A percentile compares a stretch with the other conserved stretches of the same genome.
phyloP scores from a whole-genome alignment of 2,113 vertebrate genomes.

The Grus americana region DNA sequence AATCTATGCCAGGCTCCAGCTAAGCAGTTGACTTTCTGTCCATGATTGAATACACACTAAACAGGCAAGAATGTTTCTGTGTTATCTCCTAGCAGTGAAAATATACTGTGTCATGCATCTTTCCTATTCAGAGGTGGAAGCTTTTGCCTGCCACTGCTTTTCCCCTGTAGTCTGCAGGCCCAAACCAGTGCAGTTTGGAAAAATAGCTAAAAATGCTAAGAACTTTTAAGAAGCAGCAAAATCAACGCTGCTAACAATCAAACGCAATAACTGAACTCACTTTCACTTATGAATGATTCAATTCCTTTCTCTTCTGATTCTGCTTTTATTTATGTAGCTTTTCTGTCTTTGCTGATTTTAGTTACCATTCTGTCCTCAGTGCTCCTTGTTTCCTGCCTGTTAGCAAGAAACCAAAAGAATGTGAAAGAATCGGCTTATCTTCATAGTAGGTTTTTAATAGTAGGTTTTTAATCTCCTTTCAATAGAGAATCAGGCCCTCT shows the following conservation, averaged over 20 bases:
- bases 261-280: neutral
- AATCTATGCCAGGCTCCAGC: slow-evolving; percentile 44
- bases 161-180: neutral
- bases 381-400: neutral
- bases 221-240: neutral
- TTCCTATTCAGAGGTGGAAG: slow-evolving; percentile 38
- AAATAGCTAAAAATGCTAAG: neutral
- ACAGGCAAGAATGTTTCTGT: slow-evolving; percentile 59
- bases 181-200: neutral
- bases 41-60: slow-evolving; percentile 49
- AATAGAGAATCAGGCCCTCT: neutral
- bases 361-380: neutral
- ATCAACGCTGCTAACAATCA: neutral
- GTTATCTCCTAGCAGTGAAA: slow-evolving; percentile 65
- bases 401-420: neutral
- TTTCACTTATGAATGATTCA: neutral
- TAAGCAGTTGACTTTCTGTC: slow-evolving; percentile 62
- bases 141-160: slow-evolving; percentile 38
- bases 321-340: neutral
- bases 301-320: slow-evolving; percentile 1
- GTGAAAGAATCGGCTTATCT: neutral
- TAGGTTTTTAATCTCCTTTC: neutral
- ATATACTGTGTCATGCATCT: slow-evolving; percentile 29
- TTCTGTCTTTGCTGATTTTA: neutral
- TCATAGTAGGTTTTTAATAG: neutral